Base-by-base conservation (phyloP, 2,797 vertebrate species). In the Onychomys arenicola region DNA sequence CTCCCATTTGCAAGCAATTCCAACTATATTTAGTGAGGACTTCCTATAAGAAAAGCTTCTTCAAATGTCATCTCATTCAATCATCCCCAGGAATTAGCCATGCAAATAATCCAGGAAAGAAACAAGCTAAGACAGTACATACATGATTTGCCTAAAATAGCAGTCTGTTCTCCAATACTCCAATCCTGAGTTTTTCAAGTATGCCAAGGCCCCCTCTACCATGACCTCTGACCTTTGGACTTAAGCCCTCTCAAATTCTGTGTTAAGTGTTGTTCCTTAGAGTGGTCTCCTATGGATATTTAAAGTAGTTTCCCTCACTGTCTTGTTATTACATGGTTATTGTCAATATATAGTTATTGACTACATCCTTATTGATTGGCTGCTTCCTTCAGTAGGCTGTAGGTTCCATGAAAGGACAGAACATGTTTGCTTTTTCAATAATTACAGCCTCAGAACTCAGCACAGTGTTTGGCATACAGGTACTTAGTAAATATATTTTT, bases 11-110 rank as follows among this genome's bases (percentile, higher is more conserved):
- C 34, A 89, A 94, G 14, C 55, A 91, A 92, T 95, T 93, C 29
- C 63, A 89, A 16, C 78, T 94, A 63, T 21, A 77, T 89, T 95
- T 89, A 87, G 11, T 78, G 67, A 81, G 34, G 3, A 63, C 3
- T 10, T 81, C 61, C 16, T 96, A 67, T 5, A 82, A 17, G 73
- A 93, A 94, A 94, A 85, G 46, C 21, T 52, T 55, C 91, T 94
- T 90, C 52, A 96, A 95, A 92, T 89, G n/a, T 81, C 57, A 90
- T 43, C 65, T 94, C 82, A 81, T 75, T 90, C 55, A 87, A 49
- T 78, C 49, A 85, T 73, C 46, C 91, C 37, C 94, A 90, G 63
- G 55, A 86, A 85, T 46, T 71, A 69, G 37, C 78, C 23, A 83
- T 83, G 63, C 0, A 93, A 89, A 89, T 87, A 73, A 73, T 94